Evolutionary conservation across 2,888 invertebrate genomes (phyloP), one percentile per base, ranked within the genome.

Genomic region (Dicyrtoma fusca): DNA sequence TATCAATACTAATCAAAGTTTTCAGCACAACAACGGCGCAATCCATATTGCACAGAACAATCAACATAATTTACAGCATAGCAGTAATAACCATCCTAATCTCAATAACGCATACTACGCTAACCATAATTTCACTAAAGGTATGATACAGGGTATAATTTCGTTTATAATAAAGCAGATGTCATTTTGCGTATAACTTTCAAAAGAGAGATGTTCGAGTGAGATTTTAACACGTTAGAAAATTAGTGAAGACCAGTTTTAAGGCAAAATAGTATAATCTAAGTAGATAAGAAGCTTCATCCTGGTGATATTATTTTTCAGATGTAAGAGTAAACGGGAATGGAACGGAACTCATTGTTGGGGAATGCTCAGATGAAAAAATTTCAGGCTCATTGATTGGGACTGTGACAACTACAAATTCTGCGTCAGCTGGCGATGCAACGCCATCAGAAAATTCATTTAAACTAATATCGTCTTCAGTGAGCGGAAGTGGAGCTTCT

Each of bases 51-150:
- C 71, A 55, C 69, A 74, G 42, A 72, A 73, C 51, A 65, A 73
- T 55, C 66, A 71, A 59, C 72, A 76, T 23, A 71, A 71, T 21
- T 51, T 26, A 14, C 26, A 62, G 25, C 63, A 64, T 17, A 64
- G 57, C 21, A 23, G 23, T 23, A 64, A 55, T 23, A 55, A 63
- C 23, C 47, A 69, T 21, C 6, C 21, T 44, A 73, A 71, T 69
- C 72, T 74, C 23, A 75, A 70, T 49, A 75, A 69, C 66, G 75
- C 74, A 53, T 79, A 74, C 70, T 78, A 79, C 71, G 79, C 77
- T 53, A 79, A 79, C 51, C 78, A 79, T 64, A 73, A 70, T 64
- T 79, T 79, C 72, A 78, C 78, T 47, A 78, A 78, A 76, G 79
- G 77, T 77, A 34, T 34, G 34, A n/a, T n/a, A n/a, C n/a, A n/a